Base-by-base conservation (phyloP, 2,113 vertebrate species). In the Meriones unguiculatus region DNA sequence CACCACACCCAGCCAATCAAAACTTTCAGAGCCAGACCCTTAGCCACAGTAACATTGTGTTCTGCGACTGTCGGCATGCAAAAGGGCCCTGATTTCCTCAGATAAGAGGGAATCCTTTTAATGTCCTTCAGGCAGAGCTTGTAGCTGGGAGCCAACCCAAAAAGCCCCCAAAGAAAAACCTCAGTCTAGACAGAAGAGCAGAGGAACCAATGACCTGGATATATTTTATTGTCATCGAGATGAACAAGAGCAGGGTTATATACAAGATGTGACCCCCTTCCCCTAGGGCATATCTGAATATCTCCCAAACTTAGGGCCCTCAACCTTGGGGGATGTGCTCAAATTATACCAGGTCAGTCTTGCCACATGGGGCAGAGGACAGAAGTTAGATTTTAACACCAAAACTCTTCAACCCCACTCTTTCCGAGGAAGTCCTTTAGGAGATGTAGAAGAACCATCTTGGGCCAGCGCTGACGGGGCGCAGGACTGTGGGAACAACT, bases 151-250 rank as follows among this genome's bases (percentile, higher is more conserved):
- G 28, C n/a, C 24, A 35, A 12, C 22, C 59, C 46, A 32, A 50
- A 18, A 12, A 22, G 7, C 20, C 11, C 76, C 50, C 2, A 14
- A 89, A 50, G 6, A 35, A 22, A 87, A 69, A 24, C 65, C 35
- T 24, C 77, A 22, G n/a, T 85, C 59, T 46, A 80, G 32, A 86
- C 38, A 95, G 30, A 97, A 91, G n/a, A 28, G 1, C 54, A 59
- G 25, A 65, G 64, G 50, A 41, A 32, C 65, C 28, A 64, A 15
- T 76, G 35, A 54, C 86, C 59, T 87, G 82, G 70, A 30, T 72
- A 54, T 22, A 13, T 93, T 97, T 98, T 98, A 98, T 98, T 98
- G 76, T 81, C 69, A 41, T 69, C 18, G 67, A 62, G 59, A 72
- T n/a, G 65, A 93, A 78, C 82, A 70, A 62, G 41, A 87, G 54